Evolutionary conservation across 2,888 invertebrate species (phyloP), one percentile per base, ranked within the genome.

Genomic region (Chamaedrilus cognettii): DNA sequence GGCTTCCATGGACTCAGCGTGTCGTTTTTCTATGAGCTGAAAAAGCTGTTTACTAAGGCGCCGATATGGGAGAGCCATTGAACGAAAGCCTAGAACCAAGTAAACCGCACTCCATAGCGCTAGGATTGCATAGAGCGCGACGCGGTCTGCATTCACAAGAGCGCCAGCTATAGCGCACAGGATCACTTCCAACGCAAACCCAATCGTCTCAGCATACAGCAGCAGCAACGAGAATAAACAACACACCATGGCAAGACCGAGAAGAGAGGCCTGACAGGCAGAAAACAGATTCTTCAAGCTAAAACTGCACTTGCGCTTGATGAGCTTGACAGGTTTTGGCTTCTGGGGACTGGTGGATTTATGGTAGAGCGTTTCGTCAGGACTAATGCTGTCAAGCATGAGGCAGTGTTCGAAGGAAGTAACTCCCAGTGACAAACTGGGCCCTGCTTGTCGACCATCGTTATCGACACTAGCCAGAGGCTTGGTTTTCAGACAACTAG

Each of bases 131-230:
- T 82, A 82, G 55, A 79, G 75, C 4, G 79, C 75, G 1, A 79
- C 78, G 26, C 75, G 74, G 23, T 78, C 77, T 0, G 80, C 81
- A 60, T 82, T 82, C 7, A 82, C 78, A 31, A 82, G 78, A 52
- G 81, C 79, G 0, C 82, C 81, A 78, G 82, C 79, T 76, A 82
- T 76, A 0, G 80, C 79, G 62, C 80, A 78, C n/a, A 78, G 78
- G 65, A 77, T 65, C 5, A 80, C 76, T 68, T 82, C 80, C 4
- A 80, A 77, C 19, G 80, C 66, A 19, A 81, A 74, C 3, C 79
- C 80, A 26, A 77, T 69, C 1, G 77, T 76, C 67, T 82, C 82
- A 0, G 79, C 79, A 59, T 79, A 76, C 65, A 82, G 70, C 55
- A 81, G 64, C 2, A 79, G 64, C 7, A 73, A 28, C 30, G 68